Evolutionary conservation across 2,797 vertebrate species (phyloP).

Genomic region (Squalus acanthias): DNA sequence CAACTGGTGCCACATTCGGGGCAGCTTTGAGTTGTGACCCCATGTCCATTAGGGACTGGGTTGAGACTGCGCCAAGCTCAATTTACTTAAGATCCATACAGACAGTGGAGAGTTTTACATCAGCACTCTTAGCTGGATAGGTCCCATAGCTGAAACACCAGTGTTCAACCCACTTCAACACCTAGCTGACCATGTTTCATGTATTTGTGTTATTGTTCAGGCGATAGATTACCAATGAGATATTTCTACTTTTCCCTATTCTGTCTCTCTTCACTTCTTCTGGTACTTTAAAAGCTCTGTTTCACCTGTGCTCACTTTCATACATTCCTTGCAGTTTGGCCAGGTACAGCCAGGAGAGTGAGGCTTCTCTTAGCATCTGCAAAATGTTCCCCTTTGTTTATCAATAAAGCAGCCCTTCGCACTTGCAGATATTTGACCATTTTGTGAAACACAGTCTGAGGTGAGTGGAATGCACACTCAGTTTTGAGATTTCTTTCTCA

Average conservation of each 20-base stretch:
- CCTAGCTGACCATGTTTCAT: background rate
- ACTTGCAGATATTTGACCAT: background rate
- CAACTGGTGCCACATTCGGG: too few species aligned
- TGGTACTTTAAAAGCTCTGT: background rate
- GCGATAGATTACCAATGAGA: background rate
- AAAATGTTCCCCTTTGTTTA: background rate
- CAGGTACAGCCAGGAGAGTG: background rate
- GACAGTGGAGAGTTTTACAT: too few species aligned
- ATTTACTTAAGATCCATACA: too few species aligned
- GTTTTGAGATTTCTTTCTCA: background rate
- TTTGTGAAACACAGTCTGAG: background rate
- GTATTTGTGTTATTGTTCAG: background rate
- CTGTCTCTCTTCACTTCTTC: background rate
- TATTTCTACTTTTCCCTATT: background rate
- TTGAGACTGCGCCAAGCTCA: too few species aligned
- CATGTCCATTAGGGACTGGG: too few species aligned
- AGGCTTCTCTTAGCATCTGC: background rate
- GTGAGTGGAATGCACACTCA: background rate
- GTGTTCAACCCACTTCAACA: background rate
- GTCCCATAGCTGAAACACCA: too few species aligned
- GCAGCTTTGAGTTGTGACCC: too few species aligned
- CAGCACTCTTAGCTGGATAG: too few species aligned
- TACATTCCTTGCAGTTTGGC: background rate
- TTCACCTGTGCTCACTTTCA: background rate
- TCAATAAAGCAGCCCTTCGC: background rate